Evolutionary conservation across 2,113 vertebrate species (phyloP), one percentile per base, ranked within the genome.

Genomic region (Xiphorhynchus elegans): DNA sequence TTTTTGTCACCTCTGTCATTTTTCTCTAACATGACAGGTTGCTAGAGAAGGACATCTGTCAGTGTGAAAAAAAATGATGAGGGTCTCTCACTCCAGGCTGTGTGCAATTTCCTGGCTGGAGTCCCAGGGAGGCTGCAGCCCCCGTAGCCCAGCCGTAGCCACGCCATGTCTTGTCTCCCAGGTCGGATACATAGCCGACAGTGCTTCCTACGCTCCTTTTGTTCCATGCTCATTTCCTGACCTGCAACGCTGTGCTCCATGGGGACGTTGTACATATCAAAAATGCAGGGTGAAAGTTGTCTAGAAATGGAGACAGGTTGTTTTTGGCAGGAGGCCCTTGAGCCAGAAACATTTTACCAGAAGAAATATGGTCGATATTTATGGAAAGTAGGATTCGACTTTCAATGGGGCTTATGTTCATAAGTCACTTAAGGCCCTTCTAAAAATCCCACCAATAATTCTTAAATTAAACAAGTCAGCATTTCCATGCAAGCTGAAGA

Each of bases 361-460:
- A 91, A 93, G 93, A 97, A 94, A 94, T 96, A 95, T 53, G 78
- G 93, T 87, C 9, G 21, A 96, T 97, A 94, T 92, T 95, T 96
- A 92, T 96, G 95, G 92, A 96, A 89, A 91, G 87, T 70, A 86
- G 92, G 79, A 97, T 95, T 96, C 13, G 4, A 66, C 95, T 95
- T 96, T 96, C 94, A 95, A 93, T 95, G 92, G 92, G 62, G 92
- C 93, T 95, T 97, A 94, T 93, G 95, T 95, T 96, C 92, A 91
- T 97, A 93, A 96, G 96, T 95, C 96, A 96, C 95, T 94, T 95
- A 92, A 91, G 91, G 91, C 94, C 75, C 84, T 94, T 88, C 88
- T 95, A 89, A 95, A 97, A 96, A 96, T 94, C 95, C 93, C 75
- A 96, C 95, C 93, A 96, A 94, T 96, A 96, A 96, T 91, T 97